These are phyloP conservation scores for Scomber scombrus DNA, from an alignment of 2,113 vertebrate genomes.

Conservation along the genomic window DNA sequence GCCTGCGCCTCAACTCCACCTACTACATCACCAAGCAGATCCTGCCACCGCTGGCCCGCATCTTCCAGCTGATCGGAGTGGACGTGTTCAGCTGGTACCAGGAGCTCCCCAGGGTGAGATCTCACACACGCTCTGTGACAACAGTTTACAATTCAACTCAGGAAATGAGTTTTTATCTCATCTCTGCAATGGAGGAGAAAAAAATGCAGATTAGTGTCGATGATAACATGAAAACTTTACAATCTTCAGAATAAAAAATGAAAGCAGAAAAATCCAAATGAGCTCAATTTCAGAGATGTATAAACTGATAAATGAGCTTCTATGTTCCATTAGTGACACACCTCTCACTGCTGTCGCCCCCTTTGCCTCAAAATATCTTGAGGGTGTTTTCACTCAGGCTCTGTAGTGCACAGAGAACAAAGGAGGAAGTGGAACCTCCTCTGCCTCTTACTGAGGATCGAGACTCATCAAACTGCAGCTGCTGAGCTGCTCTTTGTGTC, in stretches of 20 bases:
- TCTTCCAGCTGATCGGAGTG: conserved; percentile 95
- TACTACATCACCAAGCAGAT: conserved; percentile 99
- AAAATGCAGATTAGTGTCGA: neutral
- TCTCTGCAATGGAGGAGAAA: neutral
- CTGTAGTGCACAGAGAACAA: conserved; percentile 45
- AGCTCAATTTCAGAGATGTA: conserved; percentile 1
- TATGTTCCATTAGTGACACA: neutral
- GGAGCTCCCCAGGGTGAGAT: conserved; percentile 93
- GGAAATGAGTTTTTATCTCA: neutral
- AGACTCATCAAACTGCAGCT: conserved; percentile 33
- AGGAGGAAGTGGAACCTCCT: conserved; percentile 27
- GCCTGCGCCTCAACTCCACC: conserved; percentile 91
- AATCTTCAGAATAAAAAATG: neutral
- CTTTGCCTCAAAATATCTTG: conserved; percentile 11
- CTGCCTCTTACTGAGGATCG: conserved; percentile 36
- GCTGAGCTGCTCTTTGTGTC: conserved; percentile 37
- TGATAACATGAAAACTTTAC: neutral
- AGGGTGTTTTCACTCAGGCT: neutral
- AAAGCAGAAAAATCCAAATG: neutral
- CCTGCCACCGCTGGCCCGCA: conserved; percentile 92
- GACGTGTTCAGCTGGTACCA: conserved; percentile 98
- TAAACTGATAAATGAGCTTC: neutral
- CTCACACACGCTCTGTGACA: too few relatives aligned
- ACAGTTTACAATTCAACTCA: neutral
- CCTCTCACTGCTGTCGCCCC: neutral